phyloP scores from a whole-genome alignment of 2,888 invertebrate genomes.

The Cephus pygmeus region DNA sequence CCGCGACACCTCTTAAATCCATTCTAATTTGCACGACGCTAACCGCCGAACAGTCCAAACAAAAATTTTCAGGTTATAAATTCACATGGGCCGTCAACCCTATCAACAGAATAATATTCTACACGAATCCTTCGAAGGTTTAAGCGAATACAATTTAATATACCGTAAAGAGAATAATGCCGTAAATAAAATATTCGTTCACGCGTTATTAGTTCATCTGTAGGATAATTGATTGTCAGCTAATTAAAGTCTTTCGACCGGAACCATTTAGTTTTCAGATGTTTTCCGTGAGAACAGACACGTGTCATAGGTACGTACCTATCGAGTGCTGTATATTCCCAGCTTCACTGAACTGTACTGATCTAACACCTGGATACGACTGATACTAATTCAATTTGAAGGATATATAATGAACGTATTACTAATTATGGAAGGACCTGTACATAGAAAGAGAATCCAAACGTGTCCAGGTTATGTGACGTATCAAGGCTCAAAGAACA shows the following conservation, averaged over 20 bases:
- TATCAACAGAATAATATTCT: not conserved
- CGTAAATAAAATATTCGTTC: not conserved
- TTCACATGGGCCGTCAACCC: not conserved
- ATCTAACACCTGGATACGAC: not conserved
- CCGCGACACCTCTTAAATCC: not conserved
- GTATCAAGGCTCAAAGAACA: conserved; percentile 22
- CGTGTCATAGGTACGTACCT: not conserved
- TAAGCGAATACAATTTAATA: not conserved
- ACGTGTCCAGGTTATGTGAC: not conserved
- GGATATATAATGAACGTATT: not conserved
- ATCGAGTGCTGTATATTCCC: not conserved
- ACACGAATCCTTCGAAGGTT: not conserved
- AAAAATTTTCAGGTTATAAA: not conserved
- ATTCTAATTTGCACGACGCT: not conserved
- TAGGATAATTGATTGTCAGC: not conserved
- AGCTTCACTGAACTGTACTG: not conserved
- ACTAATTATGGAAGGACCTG: not conserved
- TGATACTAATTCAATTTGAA: not conserved
- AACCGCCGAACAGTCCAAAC: not conserved
- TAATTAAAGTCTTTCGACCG: not conserved
- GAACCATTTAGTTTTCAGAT: not conserved
- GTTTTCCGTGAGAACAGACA: not conserved
- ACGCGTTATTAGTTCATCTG: not conserved
- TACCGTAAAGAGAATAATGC: not conserved
- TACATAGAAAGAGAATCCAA: not conserved